Conservation (phyloP, 2,888 invertebrate genomes). For the Luffia ferchaultella region DNA sequence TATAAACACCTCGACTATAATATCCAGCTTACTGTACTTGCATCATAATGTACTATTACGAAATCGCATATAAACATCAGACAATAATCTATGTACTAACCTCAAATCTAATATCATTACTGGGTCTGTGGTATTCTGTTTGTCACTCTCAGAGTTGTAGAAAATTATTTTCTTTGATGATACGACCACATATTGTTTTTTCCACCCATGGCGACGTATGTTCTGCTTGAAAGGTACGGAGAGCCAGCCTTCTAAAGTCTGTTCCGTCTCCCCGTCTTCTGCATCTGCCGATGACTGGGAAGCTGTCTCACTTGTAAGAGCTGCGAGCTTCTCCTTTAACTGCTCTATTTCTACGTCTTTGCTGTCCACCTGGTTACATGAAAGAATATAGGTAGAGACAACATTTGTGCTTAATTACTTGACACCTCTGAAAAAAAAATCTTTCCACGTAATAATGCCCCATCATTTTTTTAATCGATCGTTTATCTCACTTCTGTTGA, state of each 20-base stretch:
- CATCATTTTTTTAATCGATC: no score
- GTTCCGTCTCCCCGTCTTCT: slow-evolving; percentile 80
- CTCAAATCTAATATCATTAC: slow-evolving; percentile 95
- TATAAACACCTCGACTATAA: no score
- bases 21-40: no score
- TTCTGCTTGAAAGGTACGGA: slow-evolving; percentile 96
- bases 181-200: slow-evolving; percentile 95
- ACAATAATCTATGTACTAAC: no score
- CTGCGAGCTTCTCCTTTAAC: slow-evolving; percentile 83
- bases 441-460: no score
- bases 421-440: no score
- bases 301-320: slow-evolving; percentile 85
- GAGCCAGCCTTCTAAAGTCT: slow-evolving; percentile 94
- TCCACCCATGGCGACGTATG: slow-evolving; percentile 95
- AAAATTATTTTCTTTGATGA: slow-evolving; percentile 97
- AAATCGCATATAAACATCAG: no score
- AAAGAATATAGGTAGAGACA: no score
- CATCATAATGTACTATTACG: no score
- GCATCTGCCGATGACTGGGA: slow-evolving; percentile 91
- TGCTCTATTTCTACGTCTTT: slow-evolving; percentile 97
- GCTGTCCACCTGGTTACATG: slow-evolving; percentile 73
- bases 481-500: no score
- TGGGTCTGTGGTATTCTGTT: slow-evolving; percentile 93
- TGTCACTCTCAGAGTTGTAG: slow-evolving; percentile 94
- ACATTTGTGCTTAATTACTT: no score